phyloP scores from a whole-genome alignment of 2,888 invertebrate species.

The Palloptera scutellata region DNA sequence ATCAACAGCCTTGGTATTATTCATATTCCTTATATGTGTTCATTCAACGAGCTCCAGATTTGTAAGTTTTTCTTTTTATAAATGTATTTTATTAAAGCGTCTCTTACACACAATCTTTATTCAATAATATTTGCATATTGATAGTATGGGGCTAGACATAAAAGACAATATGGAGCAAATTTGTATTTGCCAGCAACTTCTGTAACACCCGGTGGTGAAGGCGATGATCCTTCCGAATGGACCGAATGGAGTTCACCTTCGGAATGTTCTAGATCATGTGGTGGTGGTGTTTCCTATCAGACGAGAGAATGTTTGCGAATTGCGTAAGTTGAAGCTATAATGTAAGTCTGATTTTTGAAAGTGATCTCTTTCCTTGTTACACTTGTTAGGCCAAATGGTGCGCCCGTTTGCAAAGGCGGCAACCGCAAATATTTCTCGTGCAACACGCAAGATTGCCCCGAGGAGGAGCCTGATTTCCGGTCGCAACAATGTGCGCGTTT shows the following conservation, averaged over 20 bases:
- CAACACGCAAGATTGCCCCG: slow-evolving; percentile 89
- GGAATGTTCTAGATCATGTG: slow-evolving; percentile 89
- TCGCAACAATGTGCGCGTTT: slow-evolving; percentile 88
- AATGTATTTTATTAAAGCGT: not conserved
- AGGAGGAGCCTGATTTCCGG: slow-evolving; percentile 80
- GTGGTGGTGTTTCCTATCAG: slow-evolving; percentile 90
- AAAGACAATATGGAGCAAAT: slow-evolving; percentile 79
- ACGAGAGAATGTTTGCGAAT: slow-evolving; percentile 76
- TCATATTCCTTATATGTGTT: slow-evolving; percentile 68
- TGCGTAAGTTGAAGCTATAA: slow-evolving; percentile 64
- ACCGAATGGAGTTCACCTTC: slow-evolving; percentile 84
- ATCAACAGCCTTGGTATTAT: slow-evolving; percentile 70
- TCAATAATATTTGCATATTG: too few species aligned
- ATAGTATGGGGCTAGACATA: slow-evolving; percentile 76
- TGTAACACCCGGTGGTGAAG: slow-evolving; percentile 75
- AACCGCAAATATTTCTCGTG: slow-evolving; percentile 88
- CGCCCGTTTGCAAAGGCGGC: slow-evolving; percentile 76
- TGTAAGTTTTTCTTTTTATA: slow-evolving; percentile 66
- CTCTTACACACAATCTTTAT: not conserved
- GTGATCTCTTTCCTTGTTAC: slow-evolving; percentile 6
- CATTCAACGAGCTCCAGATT: slow-evolving; percentile 68
- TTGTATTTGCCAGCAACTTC: slow-evolving; percentile 77
- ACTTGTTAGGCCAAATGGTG: slow-evolving; percentile 69
- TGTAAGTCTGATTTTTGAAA: not conserved
- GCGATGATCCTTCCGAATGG: slow-evolving; percentile 74